Conservation (phyloP, 2,888 invertebrate genomes). For the Eledona agricola region DNA sequence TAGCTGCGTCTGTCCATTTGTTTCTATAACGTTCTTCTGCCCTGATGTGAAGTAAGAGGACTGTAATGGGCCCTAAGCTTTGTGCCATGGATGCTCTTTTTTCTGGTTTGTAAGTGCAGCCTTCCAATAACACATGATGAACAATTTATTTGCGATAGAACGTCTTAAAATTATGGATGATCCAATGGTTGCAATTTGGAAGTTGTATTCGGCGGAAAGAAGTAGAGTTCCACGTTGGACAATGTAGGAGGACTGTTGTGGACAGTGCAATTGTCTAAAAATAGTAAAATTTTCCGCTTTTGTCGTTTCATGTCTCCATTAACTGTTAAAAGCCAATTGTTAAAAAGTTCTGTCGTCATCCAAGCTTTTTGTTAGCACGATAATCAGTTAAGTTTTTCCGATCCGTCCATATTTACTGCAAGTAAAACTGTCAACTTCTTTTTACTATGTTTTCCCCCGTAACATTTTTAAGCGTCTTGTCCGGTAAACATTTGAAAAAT, state of each 20-base stretch:
- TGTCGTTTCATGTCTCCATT: slow-evolving; percentile 38
- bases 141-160: not conserved
- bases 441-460: slow-evolving; percentile 42
- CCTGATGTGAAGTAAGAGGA: slow-evolving; percentile 36
- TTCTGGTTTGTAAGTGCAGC: no score
- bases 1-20: slow-evolving; percentile 44
- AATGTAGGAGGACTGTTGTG: not conserved
- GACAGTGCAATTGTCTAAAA: slow-evolving; percentile 44
- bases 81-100: slow-evolving; percentile 43
- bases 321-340: slow-evolving; percentile 33
- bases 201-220: slow-evolving; percentile 2
- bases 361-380: slow-evolving; percentile 45
- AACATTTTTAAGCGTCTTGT: slow-evolving; percentile 45
- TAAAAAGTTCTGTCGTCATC: slow-evolving; percentile 46
- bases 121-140: no score
- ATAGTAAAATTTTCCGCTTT: slow-evolving; percentile 43
- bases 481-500: slow-evolving; percentile 42
- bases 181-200: slow-evolving; percentile 5
- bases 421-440: slow-evolving; percentile 27
- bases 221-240: not conserved
- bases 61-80: slow-evolving; percentile 41
- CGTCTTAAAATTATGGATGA: slow-evolving; percentile 3
- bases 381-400: slow-evolving; percentile 46
- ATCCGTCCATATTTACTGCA: slow-evolving; percentile 37
- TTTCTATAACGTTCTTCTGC: slow-evolving; percentile 29